A percentile compares a stretch with the other conserved stretches of the same genome.
phyloP scores from a whole-genome alignment of 2,888 invertebrate species.

The Epsilonema sp. region DNA sequence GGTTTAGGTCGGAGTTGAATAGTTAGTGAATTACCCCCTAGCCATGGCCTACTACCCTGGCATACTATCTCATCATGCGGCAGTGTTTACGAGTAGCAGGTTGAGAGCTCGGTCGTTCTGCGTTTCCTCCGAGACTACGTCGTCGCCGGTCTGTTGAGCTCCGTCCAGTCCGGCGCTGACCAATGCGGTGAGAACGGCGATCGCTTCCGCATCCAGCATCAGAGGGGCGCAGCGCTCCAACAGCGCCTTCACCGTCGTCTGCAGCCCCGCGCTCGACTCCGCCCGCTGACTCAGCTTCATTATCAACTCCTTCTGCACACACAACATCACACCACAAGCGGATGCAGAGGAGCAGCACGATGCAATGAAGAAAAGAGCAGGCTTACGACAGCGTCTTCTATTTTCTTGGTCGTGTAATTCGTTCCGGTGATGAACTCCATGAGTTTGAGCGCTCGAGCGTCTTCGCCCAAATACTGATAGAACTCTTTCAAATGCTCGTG shows the following conservation, averaged over 20 bases:
- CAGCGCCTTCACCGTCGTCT: constrained; percentile 83
- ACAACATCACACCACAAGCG: too few species aligned
- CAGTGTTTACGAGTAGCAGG: too few species aligned
- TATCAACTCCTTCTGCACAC: too few species aligned
- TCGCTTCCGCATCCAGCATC: constrained; percentile 75
- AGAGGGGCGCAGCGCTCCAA: constrained; percentile 83
- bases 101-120: too few species aligned
- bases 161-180: neutral
- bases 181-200: constrained; percentile 40
- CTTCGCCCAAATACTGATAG: constrained; percentile 38
- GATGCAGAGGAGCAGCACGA: too few species aligned
- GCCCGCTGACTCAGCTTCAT: too few species aligned
- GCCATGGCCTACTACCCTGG: too few species aligned
- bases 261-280: constrained; percentile 30
- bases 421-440: constrained; percentile 71
- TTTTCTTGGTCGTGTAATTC: constrained; percentile 69
- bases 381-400: constrained; percentile 56
- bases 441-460: constrained; percentile 41
- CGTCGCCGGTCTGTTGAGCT: too few species aligned
- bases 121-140: too few species aligned
- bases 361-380: neutral
- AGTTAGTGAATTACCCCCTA: too few species aligned
- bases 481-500: constrained; percentile 38
- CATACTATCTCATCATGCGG: too few species aligned
- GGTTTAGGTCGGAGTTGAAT: too few species aligned